Evolutionary conservation across 2,888 invertebrate genomes (phyloP).

Genomic region (Chironomus tentans): DNA sequence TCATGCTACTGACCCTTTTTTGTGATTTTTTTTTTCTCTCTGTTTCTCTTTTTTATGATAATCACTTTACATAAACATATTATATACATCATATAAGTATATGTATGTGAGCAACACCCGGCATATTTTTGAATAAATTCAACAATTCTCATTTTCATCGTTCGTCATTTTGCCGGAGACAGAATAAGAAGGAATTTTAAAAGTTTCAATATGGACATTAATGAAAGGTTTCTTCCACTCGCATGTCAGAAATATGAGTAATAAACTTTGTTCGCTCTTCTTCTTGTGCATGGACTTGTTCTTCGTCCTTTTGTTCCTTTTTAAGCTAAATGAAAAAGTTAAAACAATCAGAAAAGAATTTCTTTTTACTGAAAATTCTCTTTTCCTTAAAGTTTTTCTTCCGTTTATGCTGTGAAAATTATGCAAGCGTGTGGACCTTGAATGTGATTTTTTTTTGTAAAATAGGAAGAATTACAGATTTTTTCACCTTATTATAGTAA

Average conservation of each 20-base stretch:
- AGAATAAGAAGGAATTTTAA: not conserved
- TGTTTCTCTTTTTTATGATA: no score
- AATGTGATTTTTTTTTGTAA: no score
- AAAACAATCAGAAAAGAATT: not conserved
- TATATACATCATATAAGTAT: no score
- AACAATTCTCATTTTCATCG: not conserved
- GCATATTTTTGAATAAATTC: not conserved
- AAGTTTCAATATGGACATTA: not conserved
- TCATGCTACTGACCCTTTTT: constrained; percentile 16
- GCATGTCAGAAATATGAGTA: no score
- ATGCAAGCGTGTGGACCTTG: no score
- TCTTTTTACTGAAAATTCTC: not conserved
- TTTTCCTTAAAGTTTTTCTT: not conserved
- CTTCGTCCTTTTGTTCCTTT: not conserved
- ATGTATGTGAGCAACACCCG: not conserved
- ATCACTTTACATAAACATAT: no score
- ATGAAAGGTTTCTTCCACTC: not conserved
- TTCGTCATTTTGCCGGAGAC: not conserved
- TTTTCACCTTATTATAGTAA: no score
- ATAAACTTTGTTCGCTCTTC: no score
- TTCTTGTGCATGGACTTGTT: not conserved
- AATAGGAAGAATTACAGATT: no score
- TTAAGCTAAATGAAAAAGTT: not conserved
- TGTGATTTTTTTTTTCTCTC: not conserved
- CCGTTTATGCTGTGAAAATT: no score